phyloP scores from a whole-genome alignment of 2,888 invertebrate genomes.

The Drosophila ezoana region DNA sequence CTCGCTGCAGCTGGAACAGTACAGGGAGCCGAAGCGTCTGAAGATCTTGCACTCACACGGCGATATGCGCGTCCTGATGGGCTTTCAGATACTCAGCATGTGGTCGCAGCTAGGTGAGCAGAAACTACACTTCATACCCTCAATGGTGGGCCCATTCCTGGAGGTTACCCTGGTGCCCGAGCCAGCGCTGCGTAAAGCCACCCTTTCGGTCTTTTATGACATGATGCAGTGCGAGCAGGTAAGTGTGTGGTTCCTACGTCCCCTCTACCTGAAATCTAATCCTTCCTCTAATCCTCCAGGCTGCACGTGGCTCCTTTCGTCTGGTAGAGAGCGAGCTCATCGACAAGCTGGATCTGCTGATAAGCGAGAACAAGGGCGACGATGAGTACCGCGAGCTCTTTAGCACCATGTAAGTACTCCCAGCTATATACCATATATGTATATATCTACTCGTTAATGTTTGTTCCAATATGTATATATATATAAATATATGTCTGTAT shows the following conservation, averaged over 20 bases:
- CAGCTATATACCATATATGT: slow-evolving; percentile 12
- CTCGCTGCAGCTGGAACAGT: slow-evolving; percentile 91
- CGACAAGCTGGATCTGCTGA: slow-evolving; percentile 95
- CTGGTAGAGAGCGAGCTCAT: slow-evolving; percentile 97
- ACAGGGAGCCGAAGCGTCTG: slow-evolving; percentile 91
- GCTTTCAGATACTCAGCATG: slow-evolving; percentile 95
- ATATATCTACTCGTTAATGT: slow-evolving; percentile 29
- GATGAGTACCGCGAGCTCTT: slow-evolving; percentile 97
- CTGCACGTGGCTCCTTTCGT: slow-evolving; percentile 93
- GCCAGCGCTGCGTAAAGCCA: slow-evolving; percentile 93
- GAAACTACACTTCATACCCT: slow-evolving; percentile 95
- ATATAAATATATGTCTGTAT: slow-evolving; percentile 52
- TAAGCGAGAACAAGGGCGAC: slow-evolving; percentile 97
- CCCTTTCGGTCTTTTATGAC: slow-evolving; percentile 96
- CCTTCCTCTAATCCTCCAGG: slow-evolving; percentile 64
- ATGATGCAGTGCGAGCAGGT: slow-evolving; percentile 96
- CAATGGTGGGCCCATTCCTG: slow-evolving; percentile 96
- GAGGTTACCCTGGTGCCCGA: slow-evolving; percentile 97
- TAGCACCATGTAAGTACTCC: slow-evolving; percentile 94
- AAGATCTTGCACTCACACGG: slow-evolving; percentile 92
- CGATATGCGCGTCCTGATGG: slow-evolving; percentile 97
- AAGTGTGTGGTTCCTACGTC: slow-evolving; percentile 1
- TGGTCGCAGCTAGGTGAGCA: slow-evolving; percentile 96
- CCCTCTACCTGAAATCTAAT: no score
- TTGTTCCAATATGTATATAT: slow-evolving; percentile 41